Base-by-base conservation (phyloP, 1,140 invertebrate species). In the Calephelis nemesis region DNA sequence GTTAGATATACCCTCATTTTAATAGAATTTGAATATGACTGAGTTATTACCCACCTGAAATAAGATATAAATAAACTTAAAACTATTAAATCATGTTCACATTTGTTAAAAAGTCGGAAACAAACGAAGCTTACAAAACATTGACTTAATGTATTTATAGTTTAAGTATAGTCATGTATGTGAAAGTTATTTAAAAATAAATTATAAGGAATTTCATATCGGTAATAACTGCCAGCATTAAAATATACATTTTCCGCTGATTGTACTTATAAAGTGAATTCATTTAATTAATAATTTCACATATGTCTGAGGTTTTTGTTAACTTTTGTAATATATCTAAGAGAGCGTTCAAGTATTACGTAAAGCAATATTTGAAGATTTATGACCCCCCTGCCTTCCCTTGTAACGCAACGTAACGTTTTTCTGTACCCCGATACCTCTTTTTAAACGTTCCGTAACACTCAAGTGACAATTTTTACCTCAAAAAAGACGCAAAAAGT, bases 161-260 rank as follows among this genome's bases (percentile, higher is more conserved):
- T 58, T 39, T 58, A 58, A 58, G 54, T 12, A 58, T 58, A 58
- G 54, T 58, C 54, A 58, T 30, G 54, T 58, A 30, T 58, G 54
- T 58, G 30, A 58, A 58, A 58, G 54, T 58, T 58, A 58, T 58
- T 58, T 58, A 19, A 58, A 58, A 58, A 39, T 58, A 58, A 58
- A 39, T 45, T 58, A 58, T 66, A 52, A 66, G 40, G 19, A 66
- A 58, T 49, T 58, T 58, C 65, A 66, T 68, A 68, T 74, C 68
- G 62, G 50, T 63, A 58, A 50, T 67, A 69, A 77, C 75, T 77
- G 75, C 75, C 75, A 77, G 67, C 15, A 45, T 54, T 54, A 66
- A 58, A 13, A 49, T 58, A 30, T 58, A 70, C 48, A 64, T 68
- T 63, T 67, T 47, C 65, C 64, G 62, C 64, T 70, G 65, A 65